phyloP scores from a whole-genome alignment of 2,888 invertebrate species.

The Scrobipalpa costella region DNA sequence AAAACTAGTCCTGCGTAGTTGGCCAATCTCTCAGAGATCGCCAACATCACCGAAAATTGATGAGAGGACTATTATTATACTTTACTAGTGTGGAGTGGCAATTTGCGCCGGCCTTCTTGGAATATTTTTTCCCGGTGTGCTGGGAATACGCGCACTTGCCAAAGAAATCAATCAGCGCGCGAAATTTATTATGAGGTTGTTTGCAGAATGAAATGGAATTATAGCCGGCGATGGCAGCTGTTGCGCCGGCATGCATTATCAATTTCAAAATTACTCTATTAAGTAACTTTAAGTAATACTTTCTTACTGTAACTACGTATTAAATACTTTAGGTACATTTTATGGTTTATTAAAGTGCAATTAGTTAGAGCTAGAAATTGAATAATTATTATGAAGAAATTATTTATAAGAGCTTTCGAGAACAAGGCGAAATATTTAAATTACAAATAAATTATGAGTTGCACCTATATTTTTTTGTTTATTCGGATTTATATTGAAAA shows the following conservation, averaged over 20 bases:
- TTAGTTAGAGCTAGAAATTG: not conserved
- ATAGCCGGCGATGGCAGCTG: not conserved
- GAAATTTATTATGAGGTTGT: conserved; percentile 38
- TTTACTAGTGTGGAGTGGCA: conserved; percentile 56
- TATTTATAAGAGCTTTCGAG: not conserved
- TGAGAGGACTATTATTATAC: no score
- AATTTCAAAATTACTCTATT: conserved; percentile 4
- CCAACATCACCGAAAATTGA: no score
- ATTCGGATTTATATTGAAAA: not conserved
- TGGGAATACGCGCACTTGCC: conserved; percentile 71
- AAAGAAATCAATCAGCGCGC: conserved; percentile 62
- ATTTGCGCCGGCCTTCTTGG: conserved; percentile 51
- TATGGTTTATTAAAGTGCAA: not conserved
- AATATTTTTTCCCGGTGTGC: conserved; percentile 48
- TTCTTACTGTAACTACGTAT: not conserved
- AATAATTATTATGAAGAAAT: not conserved
- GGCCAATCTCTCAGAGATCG: no score
- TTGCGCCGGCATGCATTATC: not conserved
- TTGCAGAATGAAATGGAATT: conserved; percentile 23
- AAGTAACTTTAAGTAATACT: not conserved
- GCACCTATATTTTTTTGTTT: not conserved
- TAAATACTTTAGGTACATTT: no score
- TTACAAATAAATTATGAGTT: no score
- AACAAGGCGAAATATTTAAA: no score
- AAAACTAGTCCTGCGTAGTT: no score